Evolutionary conservation across 37 sponge, comb jelly and placozoan species (phyloP).

Genomic region (Ianthella basta): DNA sequence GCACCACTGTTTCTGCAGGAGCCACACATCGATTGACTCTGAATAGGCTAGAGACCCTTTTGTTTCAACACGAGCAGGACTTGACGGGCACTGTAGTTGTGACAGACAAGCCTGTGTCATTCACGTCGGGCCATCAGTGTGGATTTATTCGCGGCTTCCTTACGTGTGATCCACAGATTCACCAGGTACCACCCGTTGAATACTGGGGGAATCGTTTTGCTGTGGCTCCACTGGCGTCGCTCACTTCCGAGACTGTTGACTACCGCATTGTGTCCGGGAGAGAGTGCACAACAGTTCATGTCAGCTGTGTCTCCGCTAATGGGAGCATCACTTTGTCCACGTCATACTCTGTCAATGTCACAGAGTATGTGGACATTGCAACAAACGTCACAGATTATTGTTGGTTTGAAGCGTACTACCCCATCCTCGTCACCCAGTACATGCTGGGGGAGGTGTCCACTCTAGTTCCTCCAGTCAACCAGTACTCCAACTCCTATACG

Average conservation of each 20-base stretch:
- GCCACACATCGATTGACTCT: neutral
- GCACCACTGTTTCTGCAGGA: neutral
- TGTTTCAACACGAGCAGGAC: neutral
- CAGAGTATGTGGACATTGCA: conserved; percentile 5
- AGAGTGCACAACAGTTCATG: conserved; percentile 19
- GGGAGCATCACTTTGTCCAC: neutral
- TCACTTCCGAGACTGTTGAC: neutral
- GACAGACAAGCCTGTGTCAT: conserved; percentile 13
- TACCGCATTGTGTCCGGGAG: conserved; percentile 8
- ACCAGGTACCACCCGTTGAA: conserved; percentile 15
- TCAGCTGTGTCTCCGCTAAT: neutral
- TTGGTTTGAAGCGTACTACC: conserved; percentile 27
- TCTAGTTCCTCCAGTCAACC: conserved; percentile 21
- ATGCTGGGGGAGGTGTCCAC: neutral
- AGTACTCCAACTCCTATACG: conserved; percentile 9
- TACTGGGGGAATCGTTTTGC: conserved; percentile 26
- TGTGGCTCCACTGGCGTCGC: neutral
- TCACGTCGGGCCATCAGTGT: neutral
- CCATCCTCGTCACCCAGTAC: neutral
- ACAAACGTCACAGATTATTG: neutral
- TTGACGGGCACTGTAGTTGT: neutral
- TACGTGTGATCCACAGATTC: neutral
- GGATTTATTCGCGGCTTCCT: neutral
- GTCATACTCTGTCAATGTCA: neutral
- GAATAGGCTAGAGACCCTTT: conserved; percentile 10